These are phyloP conservation scores for Zophobas morio DNA, from an alignment of 1,140 invertebrate species.

Conservation along the genomic window DNA sequence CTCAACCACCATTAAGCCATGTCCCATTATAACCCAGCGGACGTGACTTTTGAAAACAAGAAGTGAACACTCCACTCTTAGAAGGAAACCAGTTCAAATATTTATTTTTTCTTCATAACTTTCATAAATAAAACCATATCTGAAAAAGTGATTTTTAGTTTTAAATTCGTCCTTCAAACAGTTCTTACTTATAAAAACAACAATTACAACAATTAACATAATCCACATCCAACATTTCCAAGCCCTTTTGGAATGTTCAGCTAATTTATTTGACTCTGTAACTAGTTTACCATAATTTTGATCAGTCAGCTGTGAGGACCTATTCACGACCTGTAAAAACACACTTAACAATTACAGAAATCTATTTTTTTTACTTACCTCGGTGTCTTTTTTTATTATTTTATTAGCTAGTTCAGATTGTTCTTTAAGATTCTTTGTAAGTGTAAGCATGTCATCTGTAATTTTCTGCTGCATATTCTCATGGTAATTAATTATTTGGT, in stretches of 20 bases:
- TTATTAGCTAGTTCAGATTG: conserved; percentile 87
- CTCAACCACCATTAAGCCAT: neutral
- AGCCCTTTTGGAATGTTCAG: conserved; percentile 87
- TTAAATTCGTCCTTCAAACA: conserved; percentile 43
- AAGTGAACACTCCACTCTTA: no score
- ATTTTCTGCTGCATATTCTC: conserved; percentile 92
- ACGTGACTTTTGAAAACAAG: no score
- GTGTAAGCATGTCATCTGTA: conserved; percentile 92
- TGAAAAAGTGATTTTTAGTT: conserved; percentile 66
- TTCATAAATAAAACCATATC: conserved; percentile 89
- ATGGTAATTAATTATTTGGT: conserved; percentile 87
- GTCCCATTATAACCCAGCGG: no score
- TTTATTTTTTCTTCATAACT: conserved; percentile 76
- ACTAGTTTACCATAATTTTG: conserved; percentile 83
- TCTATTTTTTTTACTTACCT: conserved; percentile 71
- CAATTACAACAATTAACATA: conserved; percentile 86
- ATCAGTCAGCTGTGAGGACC: conserved; percentile 85
- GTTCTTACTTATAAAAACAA: conserved; percentile 88
- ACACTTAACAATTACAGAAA: neutral
- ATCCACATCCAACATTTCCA: conserved; percentile 97
- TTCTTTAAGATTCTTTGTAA: conserved; percentile 90
- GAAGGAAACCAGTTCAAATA: conserved; percentile 29
- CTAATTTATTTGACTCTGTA: conserved; percentile 84
- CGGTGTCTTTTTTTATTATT: conserved; percentile 90
- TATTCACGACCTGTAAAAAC: conserved; percentile 77